Evolutionary conservation across 2,888 invertebrate species (phyloP), one percentile per base, ranked within the genome.

Genomic region (Ophion slaviceki): DNA sequence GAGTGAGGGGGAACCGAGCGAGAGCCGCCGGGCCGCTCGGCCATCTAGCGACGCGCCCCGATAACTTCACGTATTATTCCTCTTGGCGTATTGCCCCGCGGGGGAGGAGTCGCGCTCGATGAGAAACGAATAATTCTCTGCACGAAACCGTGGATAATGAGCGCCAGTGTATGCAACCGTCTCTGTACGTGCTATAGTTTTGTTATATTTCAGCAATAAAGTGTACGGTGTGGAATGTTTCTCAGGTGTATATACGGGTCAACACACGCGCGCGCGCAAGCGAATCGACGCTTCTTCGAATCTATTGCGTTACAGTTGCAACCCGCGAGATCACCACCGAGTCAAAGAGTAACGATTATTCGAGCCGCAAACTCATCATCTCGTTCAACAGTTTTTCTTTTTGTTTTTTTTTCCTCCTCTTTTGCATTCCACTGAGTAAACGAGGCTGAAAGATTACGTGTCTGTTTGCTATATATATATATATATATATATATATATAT

Each of bases 1-100:
- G 91, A 92, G 92, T 92, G 88, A 84, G 36, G 77, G 74, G 71
- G 59, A 45, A 53, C 64, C 24, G 61, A 24, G 68, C 24, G 36
- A 53, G 53, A 53, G 11, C 4, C 53, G 53, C 11, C 53, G 14
- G 0, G 14, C 3, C 53, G 53, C 53, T 11, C 14, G 53, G 53
- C 53, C 53, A 53, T 53, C 53, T 53, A 53, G 2, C 53, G 53
- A 14, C 53, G 53, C 14, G 14, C 53, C 14, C 53, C 53, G 53
- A 53, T 53, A 53, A 24, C 53, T 53, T 14, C 14, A 11, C 53
- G 53, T 53, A 14, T 53, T 53, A 11, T 14, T 53, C 53, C 53
- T 53, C 53, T 14, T 53, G 53, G 53, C 53, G 53, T 53, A 14
- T 53, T 36, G 36, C 36, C 36, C 36, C 36, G 36, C 36, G 53